phyloP scores from a whole-genome alignment of 1,140 invertebrate genomes.

The Trichogramma pretiosum region DNA sequence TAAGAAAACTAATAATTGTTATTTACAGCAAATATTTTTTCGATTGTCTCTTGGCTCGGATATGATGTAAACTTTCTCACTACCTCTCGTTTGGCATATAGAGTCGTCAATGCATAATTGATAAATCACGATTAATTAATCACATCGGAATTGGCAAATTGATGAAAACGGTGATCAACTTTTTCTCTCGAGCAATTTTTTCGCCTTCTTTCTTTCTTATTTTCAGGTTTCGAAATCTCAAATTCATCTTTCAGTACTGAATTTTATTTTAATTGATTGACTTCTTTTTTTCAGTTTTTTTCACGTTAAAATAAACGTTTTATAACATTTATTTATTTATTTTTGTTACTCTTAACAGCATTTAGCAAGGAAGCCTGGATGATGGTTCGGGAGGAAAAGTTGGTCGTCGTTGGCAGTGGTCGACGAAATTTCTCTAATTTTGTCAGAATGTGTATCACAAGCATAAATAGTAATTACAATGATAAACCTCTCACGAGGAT shows the following conservation, averaged over 20 bases:
- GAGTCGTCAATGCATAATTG: too few species aligned
- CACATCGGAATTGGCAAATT: too few species aligned
- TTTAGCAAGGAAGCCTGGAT: too few species aligned
- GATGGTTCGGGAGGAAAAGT: slow-evolving; percentile 33
- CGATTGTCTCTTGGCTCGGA: slow-evolving; percentile 52
- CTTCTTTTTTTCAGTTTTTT: slow-evolving; percentile 1
- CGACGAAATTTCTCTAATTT: too few species aligned
- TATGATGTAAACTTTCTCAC: slow-evolving; percentile 50
- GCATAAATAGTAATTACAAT: too few species aligned
- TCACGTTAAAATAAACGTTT: background rate
- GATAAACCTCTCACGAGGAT: slow-evolving; percentile 1
- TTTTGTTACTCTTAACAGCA: background rate
- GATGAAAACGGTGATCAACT: slow-evolving; percentile 29
- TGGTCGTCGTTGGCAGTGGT: slow-evolving; percentile 25
- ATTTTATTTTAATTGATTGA: slow-evolving; percentile 8
- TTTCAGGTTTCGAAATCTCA: slow-evolving; percentile 8
- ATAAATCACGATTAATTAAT: too few species aligned
- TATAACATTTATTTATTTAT: background rate
- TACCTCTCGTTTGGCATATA: too few species aligned
- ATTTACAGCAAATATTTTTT: too few species aligned
- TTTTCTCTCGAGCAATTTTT: slow-evolving; percentile 31
- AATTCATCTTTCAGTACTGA: slow-evolving; percentile 7
- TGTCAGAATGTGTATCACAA: too few species aligned
- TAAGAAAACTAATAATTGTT: too few species aligned
- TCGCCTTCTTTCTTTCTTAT: background rate